Percentiles rank a stretch among this genome's conserved stretches.
Conservation (phyloP, 2,888 invertebrate genomes). For the Eueremaeus valkanovi region DNA sequence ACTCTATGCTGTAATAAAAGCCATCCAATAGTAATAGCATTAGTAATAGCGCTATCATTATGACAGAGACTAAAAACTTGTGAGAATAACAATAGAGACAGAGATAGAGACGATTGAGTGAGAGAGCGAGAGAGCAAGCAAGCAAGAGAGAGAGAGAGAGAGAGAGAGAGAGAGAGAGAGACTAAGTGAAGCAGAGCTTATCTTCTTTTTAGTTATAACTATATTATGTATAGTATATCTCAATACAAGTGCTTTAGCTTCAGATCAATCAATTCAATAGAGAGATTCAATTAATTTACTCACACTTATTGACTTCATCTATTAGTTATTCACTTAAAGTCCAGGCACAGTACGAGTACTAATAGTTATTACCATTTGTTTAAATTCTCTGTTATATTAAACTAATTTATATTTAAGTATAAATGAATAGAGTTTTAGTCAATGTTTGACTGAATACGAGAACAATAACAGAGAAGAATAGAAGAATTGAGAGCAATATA, state of each 20-base stretch:
- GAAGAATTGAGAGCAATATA: not conserved
- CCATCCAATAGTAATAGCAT: constrained; percentile 14
- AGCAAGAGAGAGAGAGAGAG: not conserved
- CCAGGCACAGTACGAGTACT: no score
- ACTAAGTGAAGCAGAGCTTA: not conserved
- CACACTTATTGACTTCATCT: not conserved
- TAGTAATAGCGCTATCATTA: constrained; percentile 33
- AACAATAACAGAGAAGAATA: constrained; percentile 9
- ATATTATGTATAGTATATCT: no score
- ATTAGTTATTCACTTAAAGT: not conserved
- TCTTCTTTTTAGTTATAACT: not conserved
- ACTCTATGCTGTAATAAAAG: constrained; percentile 34
- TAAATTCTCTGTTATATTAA: no score
- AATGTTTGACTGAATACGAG: not conserved
- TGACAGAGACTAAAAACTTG: constrained; percentile 22
- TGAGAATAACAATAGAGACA: constrained; percentile 3
- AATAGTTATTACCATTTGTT: no score
- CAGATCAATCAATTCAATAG: no score
- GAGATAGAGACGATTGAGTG: not conserved
- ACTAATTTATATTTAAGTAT: no score
- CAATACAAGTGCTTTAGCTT: no score
- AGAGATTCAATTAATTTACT: not conserved
- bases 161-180: not conserved
- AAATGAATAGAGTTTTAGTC: not conserved
- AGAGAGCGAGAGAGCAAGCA: not conserved